phyloP scores from a whole-genome alignment of 2,113 vertebrate genomes.

The Climacteris rufus region DNA sequence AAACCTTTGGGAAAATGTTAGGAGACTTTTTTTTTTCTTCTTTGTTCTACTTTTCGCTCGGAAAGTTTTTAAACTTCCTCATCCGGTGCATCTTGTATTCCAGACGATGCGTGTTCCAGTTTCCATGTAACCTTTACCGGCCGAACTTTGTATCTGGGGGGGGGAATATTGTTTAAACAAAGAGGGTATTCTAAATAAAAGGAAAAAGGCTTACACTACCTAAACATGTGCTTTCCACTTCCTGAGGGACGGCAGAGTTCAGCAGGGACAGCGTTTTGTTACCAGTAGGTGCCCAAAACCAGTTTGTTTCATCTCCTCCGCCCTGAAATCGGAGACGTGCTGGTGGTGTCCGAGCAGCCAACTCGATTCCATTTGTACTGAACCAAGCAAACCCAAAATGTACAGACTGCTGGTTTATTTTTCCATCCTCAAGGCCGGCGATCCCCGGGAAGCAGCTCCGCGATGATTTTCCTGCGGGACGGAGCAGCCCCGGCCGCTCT shows the following conservation, averaged over 20 bases:
- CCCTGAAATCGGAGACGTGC: slow-evolving; percentile 56
- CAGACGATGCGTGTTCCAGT: slow-evolving; percentile 83
- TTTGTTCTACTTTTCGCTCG: slow-evolving; percentile 81
- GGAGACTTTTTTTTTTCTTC: slow-evolving; percentile 74
- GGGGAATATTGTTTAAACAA: slow-evolving; percentile 90
- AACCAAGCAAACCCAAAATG: slow-evolving; percentile 52
- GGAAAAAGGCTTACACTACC: slow-evolving; percentile 80
- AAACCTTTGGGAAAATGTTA: slow-evolving; percentile 90
- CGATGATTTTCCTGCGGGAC: not conserved
- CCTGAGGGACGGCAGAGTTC: slow-evolving; percentile 68
- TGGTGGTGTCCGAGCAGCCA: slow-evolving; percentile 47
- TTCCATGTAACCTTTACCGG: slow-evolving; percentile 91
- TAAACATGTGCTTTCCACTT: slow-evolving; percentile 82
- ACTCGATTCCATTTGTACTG: slow-evolving; percentile 67
- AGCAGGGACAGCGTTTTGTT: slow-evolving; percentile 57
- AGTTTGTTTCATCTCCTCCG: slow-evolving; percentile 55
- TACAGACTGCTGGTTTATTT: slow-evolving; percentile 66
- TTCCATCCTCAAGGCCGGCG: slow-evolving; percentile 49
- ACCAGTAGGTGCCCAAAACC: slow-evolving; percentile 39
- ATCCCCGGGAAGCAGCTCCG: not conserved
- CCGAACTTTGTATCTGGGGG: slow-evolving; percentile 86
- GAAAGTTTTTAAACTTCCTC: slow-evolving; percentile 88
- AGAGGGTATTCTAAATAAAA: slow-evolving; percentile 80
- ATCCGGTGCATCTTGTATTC: slow-evolving; percentile 83
- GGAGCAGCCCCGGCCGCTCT: not conserved